A percentile compares a stretch with the other conserved stretches of the same genome.
phyloP scores from a whole-genome alignment of 2,888 invertebrate genomes.

The Xanthia togata region DNA sequence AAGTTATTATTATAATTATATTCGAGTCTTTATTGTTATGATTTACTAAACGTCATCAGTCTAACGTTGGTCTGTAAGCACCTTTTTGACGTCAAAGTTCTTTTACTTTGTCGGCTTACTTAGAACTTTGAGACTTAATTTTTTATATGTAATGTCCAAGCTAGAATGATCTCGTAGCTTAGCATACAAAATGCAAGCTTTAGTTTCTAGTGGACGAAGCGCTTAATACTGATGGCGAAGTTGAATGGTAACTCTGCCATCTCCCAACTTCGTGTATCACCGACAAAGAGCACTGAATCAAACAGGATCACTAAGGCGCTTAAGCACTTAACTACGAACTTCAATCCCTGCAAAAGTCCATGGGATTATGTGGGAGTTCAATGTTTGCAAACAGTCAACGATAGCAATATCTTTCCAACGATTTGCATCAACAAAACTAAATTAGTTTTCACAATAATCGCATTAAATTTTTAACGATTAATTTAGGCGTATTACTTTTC shows the following conservation, averaged over 20 bases:
- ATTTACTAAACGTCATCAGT: background rate
- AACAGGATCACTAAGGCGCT: conserved; percentile 42
- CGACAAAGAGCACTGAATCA: conserved; percentile 43
- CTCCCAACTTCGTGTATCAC: conserved; percentile 46
- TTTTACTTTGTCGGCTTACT: background rate
- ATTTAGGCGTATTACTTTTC: conserved; percentile 42
- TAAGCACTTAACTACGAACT: conserved; percentile 35
- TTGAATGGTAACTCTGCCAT: conserved; percentile 24
- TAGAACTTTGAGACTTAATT: background rate
- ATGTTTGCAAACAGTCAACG: conserved; percentile 40
- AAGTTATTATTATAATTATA: conserved; percentile 22
- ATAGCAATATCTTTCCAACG: background rate
- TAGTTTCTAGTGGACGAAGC: conserved; percentile 15
- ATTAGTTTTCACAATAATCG: conserved; percentile 21
- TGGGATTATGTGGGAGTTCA: conserved; percentile 22
- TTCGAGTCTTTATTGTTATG: conserved; percentile 3
- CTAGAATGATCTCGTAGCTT: background rate
- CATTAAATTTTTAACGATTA: conserved; percentile 47
- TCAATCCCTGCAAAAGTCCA: conserved; percentile 38
- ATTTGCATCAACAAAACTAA: conserved; percentile 11
- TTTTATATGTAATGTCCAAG: conserved; percentile 8
- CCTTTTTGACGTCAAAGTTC: background rate
- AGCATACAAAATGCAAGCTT: background rate
- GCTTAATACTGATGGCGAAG: conserved; percentile 32
- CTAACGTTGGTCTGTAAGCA: conserved; percentile 3